A percentile compares a stretch with the other conserved stretches of the same genome.
phyloP scores from a whole-genome alignment of 2,888 invertebrate genomes.

The Macrosiphum euphorbiae region DNA sequence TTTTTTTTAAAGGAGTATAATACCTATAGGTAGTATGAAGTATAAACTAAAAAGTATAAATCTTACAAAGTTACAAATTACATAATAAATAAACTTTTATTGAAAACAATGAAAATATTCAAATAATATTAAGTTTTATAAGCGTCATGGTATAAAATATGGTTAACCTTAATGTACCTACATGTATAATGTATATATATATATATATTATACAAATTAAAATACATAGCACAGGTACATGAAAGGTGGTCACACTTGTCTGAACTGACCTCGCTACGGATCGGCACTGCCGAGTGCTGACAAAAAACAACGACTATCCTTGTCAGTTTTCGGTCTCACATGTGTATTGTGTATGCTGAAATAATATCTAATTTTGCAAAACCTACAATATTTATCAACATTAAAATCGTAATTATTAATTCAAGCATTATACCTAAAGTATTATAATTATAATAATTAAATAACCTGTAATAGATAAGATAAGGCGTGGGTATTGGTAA shows the following conservation, averaged over 20 bases:
- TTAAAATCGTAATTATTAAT: neutral
- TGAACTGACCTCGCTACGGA: constrained; percentile 53
- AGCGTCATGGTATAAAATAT: neutral
- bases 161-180: neutral
- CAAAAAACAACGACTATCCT: neutral
- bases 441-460: neutral
- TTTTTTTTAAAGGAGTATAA: neutral
- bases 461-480: neutral
- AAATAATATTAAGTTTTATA: neutral
- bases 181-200: neutral
- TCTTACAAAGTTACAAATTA: neutral
- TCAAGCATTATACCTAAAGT: neutral
- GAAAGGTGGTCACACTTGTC: constrained; percentile 42
- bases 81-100: neutral
- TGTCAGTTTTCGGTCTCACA: neutral
- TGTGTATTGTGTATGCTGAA: neutral
- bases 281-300: neutral
- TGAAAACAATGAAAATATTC: neutral
- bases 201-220: neutral
- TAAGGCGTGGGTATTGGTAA: neutral
- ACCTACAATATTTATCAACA: neutral
- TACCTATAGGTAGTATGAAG: neutral
- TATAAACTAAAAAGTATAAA: neutral
- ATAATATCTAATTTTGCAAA: constrained; percentile 10
- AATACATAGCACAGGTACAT: neutral